These are phyloP conservation scores for Lucilia cuprina DNA, from an alignment of 1,140 invertebrate species.

Conservation along the genomic window DNA sequence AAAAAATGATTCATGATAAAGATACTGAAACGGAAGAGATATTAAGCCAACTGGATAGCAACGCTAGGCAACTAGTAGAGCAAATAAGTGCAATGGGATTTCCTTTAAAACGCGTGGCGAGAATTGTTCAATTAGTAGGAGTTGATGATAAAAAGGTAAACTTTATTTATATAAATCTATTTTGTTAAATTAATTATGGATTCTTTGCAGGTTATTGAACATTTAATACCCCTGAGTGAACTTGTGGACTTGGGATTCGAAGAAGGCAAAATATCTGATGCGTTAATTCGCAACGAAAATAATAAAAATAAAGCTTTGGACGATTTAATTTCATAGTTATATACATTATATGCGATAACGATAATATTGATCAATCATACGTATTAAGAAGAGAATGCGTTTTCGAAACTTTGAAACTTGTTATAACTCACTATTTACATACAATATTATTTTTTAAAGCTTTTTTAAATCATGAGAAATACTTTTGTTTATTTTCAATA, in stretches of 20 bases:
- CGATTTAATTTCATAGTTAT: slow-evolving; percentile 75
- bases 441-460: neutral
- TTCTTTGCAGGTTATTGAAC: slow-evolving; percentile 72
- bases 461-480: neutral
- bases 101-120: slow-evolving; percentile 75
- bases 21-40: neutral
- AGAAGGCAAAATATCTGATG: slow-evolving; percentile 76
- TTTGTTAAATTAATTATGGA: neutral
- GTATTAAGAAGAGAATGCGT: neutral
- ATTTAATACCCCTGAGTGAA: slow-evolving; percentile 71
- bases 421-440: slow-evolving; percentile 19
- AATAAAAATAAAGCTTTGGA: slow-evolving; percentile 88
- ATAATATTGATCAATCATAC: neutral
- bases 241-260: slow-evolving; percentile 84
- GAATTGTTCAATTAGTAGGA: slow-evolving; percentile 76
- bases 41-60: slow-evolving; percentile 39
- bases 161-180: too few relatives aligned
- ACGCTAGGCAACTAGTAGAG: slow-evolving; percentile 72
- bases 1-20: neutral
- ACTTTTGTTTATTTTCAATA: neutral
- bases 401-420: neutral
- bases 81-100: slow-evolving; percentile 86
- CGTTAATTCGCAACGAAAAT: slow-evolving; percentile 78
- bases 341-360: neutral
- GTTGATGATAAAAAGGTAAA: slow-evolving; percentile 84